These are phyloP conservation scores for Tautogolabrus adspersus DNA, from an alignment of 2,113 vertebrate species.

Conservation along the genomic window DNA sequence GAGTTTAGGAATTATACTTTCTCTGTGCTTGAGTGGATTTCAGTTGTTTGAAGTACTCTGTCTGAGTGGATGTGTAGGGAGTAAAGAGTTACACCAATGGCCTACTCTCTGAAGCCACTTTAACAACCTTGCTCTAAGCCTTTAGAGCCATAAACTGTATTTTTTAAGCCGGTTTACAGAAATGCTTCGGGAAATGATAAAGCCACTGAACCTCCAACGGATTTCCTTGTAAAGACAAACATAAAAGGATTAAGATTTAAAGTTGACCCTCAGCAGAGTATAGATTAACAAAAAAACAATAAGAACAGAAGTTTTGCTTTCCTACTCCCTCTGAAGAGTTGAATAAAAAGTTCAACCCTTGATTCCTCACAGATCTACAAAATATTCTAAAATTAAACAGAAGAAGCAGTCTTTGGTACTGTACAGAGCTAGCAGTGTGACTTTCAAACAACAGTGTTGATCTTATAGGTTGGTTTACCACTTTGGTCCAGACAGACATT, in stretches of 20 bases:
- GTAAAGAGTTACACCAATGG: slow-evolving; percentile 19
- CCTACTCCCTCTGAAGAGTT: not conserved
- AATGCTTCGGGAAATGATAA: slow-evolving; percentile 57
- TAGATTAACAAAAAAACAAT: slow-evolving; percentile 5
- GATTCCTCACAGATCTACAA: slow-evolving; percentile 2
- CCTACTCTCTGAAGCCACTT: slow-evolving; percentile 42
- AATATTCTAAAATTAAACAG: not conserved
- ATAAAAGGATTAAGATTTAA: slow-evolving; percentile 43
- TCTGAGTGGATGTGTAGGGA: slow-evolving; percentile 18
- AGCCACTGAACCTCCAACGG: slow-evolving; percentile 1
- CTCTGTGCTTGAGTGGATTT: slow-evolving; percentile 23
- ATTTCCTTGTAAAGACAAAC: slow-evolving; percentile 7
- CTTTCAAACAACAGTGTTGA: not conserved
- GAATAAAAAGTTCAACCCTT: slow-evolving; percentile 1
- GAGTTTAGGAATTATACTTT: slow-evolving; percentile 34
- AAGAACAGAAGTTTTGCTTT: slow-evolving; percentile 1
- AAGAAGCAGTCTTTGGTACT: not conserved
- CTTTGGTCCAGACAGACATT: not conserved
- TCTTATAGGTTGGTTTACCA: too few species aligned
- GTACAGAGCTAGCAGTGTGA: too few species aligned
- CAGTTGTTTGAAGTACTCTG: not conserved
- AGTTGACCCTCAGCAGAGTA: slow-evolving; percentile 17
- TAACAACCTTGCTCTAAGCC: slow-evolving; percentile 43
- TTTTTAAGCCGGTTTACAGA: slow-evolving; percentile 44
- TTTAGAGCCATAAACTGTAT: slow-evolving; percentile 24